Base-by-base conservation (phyloP, 1,140 invertebrate species). In the Zophobas morio region DNA sequence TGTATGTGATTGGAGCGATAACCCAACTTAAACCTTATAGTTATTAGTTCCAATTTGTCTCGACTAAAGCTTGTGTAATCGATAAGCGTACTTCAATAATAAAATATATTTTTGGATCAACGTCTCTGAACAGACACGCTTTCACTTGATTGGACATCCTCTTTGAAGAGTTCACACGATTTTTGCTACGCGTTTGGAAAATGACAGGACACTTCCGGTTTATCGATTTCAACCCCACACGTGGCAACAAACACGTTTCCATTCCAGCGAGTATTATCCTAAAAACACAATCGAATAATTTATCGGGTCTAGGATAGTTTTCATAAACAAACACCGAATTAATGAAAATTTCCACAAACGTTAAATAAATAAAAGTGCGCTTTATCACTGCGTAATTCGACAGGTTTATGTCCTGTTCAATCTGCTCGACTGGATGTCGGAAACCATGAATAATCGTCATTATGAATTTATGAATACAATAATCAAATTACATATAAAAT, bases 401-500 rank as follows among this genome's bases (percentile, higher is more conserved):
- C 36, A 60, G 6, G 34, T 60, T 60, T 60, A 60, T 39, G 56
- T 6, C 5, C 34, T 60, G 56, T 60, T 60, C 56, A n/a, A 6
- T 36, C 33, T 6, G 36, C 6, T 36, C 35, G 42, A 20, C 5
- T 42, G 39, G 60, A 32, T 66, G 60, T 66, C 60, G 33, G 37
- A 66, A 66, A 66, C 33, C 37, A 42, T 66, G 60, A 66, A 66
- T 66, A 66, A 66, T 66, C 60, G 60, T 42, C 39, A 42, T 42
- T 66, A 66, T 42, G 60, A 66, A 66, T 66, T 42, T 66, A 66
- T 42, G 60, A 66, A 66, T 66, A 42, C 8, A 60, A 66, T 36
- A 66, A 66, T 66, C 60, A 66, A 66, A 66, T 66, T 66, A 66
- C 56, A 39, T 66, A 66, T 66, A 66, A 66, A 66, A 66, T 66